Conservation (phyloP, 2,888 invertebrate genomes). For the Diplazon laetatorius region DNA sequence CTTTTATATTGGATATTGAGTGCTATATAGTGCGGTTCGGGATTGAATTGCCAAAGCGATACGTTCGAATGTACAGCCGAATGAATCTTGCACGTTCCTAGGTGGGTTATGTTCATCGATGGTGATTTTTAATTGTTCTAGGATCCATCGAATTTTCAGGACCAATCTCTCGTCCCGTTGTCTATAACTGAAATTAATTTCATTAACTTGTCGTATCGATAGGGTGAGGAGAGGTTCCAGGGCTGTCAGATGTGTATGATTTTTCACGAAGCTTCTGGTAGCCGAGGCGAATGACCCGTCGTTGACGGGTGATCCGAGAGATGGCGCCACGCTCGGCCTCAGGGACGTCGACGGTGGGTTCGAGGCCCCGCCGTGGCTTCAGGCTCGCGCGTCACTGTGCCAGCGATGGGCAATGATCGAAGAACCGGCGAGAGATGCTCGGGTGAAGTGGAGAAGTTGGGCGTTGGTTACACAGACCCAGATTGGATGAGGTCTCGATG, state of each 20-base stretch:
- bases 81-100: neutral
- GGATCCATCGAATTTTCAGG: too few relatives aligned
- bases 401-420: constrained; percentile 8
- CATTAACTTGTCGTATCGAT: neutral
- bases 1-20: neutral
- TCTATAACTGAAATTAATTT: too few relatives aligned
- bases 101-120: neutral
- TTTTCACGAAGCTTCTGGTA: constrained; percentile 69
- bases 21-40: neutral
- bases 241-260: constrained; percentile 61
- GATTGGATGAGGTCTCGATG: constrained; percentile 29
- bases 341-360: neutral
- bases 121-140: neutral
- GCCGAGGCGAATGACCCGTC: constrained; percentile 49
- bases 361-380: neutral
- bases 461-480: neutral
- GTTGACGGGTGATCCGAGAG: constrained; percentile 58
- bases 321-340: constrained; percentile 17
- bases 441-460: constrained; percentile 18
- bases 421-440: constrained; percentile 4
- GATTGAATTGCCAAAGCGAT: neutral
- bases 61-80: neutral
- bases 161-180: too few relatives aligned
- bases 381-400: neutral
- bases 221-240: neutral